Conservation (phyloP, 2,888 invertebrate genomes). For the Abrostola triplasia region DNA sequence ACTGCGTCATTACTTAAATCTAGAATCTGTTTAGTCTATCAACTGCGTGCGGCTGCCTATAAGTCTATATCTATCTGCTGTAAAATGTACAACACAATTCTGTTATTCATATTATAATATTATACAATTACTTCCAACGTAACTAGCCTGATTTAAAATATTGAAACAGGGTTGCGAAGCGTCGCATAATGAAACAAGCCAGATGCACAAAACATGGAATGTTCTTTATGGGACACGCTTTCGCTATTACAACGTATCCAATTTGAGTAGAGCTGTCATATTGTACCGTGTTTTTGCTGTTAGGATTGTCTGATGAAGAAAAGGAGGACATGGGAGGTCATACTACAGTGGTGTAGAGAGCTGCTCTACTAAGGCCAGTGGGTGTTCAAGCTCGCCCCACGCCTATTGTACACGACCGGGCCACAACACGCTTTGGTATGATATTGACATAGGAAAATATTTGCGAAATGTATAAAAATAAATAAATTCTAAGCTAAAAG, state of each 20-base stretch:
- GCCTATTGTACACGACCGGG: slow-evolving; percentile 71
- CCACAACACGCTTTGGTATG: slow-evolving; percentile 69
- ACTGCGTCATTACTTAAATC: no score
- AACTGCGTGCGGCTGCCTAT: no score
- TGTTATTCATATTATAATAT: slow-evolving; percentile 28
- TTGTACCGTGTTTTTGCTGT: slow-evolving; percentile 57
- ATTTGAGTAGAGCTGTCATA: slow-evolving; percentile 70
- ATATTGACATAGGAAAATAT: slow-evolving; percentile 72
- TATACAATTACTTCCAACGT: slow-evolving; percentile 33
- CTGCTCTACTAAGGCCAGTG: slow-evolving; percentile 64
- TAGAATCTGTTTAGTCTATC: no score
- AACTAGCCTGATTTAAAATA: slow-evolving; percentile 63
- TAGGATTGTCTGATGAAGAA: slow-evolving; percentile 54
- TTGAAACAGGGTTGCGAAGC: slow-evolving; percentile 55
- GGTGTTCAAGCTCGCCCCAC: slow-evolving; percentile 63
- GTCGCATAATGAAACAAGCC: slow-evolving; percentile 80
- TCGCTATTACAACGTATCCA: slow-evolving; percentile 78
- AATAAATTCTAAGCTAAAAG: slow-evolving; percentile 45
- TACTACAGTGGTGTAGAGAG: slow-evolving; percentile 62
- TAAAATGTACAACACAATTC: no score
- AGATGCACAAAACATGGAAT: slow-evolving; percentile 83
- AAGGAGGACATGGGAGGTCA: slow-evolving; percentile 55
- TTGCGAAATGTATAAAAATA: slow-evolving; percentile 58
- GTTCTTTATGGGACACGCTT: slow-evolving; percentile 84
- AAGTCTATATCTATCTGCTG: no score